Evolutionary conservation across 2,797 vertebrate genomes (phyloP), one percentile per base, ranked within the genome.

Genomic region (Babyrousa celebensis): DNA sequence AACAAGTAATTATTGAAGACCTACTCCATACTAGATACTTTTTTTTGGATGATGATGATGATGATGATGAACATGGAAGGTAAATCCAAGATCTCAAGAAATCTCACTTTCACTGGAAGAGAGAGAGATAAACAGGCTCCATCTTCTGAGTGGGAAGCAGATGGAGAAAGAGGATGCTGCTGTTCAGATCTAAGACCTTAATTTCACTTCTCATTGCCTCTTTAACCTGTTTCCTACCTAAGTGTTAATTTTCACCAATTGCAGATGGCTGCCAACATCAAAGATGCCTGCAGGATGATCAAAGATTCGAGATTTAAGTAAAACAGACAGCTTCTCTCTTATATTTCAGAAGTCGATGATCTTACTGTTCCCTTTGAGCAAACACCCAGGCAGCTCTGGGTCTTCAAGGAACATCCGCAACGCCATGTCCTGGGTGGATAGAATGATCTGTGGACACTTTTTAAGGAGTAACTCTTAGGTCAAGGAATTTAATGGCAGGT

Each of bases 211-310:
- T 36, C 14, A 17, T 40, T 72, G 67, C 54, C 63, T 77, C 78
- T 78, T 91, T 79, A 83, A 91, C 82, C 93, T 84, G 63, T 85
- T 91, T 91, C 60, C 88, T 96, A 86, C 60, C 25, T 90, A 68
- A 65, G 67, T 87, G 82, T 85, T 96, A 94, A 96, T 97, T 96
- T 90, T 85, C 68, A 60, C 91, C 82, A 62, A 85, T 88, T 96
- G 74, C 54, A 94, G 79, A 72, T 77, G 90, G 82, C 77, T 12
- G 29, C 40, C 29, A 77, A 52, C 95, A 88, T 97, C 85, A 97
- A 96, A 97, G 93, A 68, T 0, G 9, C 27, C 29, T 54, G 36
- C 21, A 40, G 52, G 68, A 68, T 87, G 95, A 97, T 96, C 96
- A 97, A 96, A 78, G 91, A 95, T 71, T 90, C 56, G 32, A 56